phyloP scores from a whole-genome alignment of 2,797 vertebrate genomes.

The Etheostoma perlongum region DNA sequence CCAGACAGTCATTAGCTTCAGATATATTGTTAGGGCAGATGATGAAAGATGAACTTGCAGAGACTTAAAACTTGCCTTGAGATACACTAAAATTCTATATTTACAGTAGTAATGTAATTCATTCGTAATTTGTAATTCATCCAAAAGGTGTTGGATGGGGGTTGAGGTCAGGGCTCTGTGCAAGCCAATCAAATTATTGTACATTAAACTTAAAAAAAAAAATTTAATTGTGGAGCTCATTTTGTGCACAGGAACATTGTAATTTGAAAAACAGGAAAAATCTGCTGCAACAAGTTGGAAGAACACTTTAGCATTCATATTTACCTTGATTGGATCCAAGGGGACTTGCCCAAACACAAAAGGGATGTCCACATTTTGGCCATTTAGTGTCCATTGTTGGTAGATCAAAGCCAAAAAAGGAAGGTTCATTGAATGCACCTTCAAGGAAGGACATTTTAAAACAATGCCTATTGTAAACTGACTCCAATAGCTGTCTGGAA shows the following conservation, averaged over 20 bases:
- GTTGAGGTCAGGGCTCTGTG: neutral
- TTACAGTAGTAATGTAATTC: neutral
- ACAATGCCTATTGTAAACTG: neutral
- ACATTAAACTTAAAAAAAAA: neutral
- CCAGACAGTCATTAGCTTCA: neutral
- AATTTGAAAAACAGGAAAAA: neutral
- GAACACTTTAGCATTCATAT: neutral
- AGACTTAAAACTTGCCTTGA: neutral
- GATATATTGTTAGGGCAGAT: neutral
- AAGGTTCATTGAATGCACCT: conserved; percentile 4
- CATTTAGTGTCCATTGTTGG: neutral
- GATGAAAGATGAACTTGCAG: neutral
- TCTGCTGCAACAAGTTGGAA: neutral
- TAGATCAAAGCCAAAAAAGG: conserved; percentile 9
- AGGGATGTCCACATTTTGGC: conserved; percentile 3
- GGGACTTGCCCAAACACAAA: neutral
- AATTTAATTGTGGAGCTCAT: neutral
- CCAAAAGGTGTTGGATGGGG: neutral
- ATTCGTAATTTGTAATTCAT: neutral
- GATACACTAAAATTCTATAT: neutral
- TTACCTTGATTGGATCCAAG: neutral
- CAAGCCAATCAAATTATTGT: neutral
- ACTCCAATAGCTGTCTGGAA: neutral
- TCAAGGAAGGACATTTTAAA: neutral
- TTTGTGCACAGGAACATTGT: neutral